Percentiles rank a stretch among this genome's conserved stretches.
Conservation (phyloP, 2,113 vertebrate species). For the Dicrurus megarhynchus region DNA sequence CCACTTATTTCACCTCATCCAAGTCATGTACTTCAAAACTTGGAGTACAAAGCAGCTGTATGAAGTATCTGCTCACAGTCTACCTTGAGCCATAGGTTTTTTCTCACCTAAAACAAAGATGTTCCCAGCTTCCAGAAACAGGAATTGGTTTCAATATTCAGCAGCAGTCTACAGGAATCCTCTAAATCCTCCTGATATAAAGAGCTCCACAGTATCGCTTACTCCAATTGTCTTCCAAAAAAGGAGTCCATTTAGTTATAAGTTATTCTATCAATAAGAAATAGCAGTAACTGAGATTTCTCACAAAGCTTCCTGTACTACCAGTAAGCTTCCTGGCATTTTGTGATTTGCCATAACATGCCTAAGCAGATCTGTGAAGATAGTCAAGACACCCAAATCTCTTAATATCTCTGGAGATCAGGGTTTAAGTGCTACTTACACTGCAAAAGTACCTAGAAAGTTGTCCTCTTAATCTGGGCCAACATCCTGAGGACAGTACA, state of each 20-base stretch:
- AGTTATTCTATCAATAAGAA: not conserved
- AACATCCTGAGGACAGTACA: not conserved
- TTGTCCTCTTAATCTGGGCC: slow-evolving; percentile 30
- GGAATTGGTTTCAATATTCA: not conserved
- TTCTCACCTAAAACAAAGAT: not conserved
- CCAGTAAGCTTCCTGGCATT: slow-evolving; percentile 23
- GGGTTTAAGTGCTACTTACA: slow-evolving; percentile 32
- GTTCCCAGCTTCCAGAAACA: not conserved
- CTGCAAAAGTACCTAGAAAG: slow-evolving; percentile 39
- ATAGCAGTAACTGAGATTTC: not conserved
- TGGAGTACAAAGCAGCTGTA: not conserved
- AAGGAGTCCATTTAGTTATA: not conserved
- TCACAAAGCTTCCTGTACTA: not conserved
- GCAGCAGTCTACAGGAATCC: not conserved
- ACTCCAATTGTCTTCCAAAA: not conserved
- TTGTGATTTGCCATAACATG: slow-evolving; percentile 18
- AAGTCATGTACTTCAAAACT: not conserved
- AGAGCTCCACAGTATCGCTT: not conserved
- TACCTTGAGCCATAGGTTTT: fast-evolving
- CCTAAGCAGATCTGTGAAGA: slow-evolving; percentile 12
- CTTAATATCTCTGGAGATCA: slow-evolving; percentile 18
- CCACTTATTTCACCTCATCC: not conserved
- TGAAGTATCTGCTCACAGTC: not conserved
- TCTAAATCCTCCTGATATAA: not conserved
- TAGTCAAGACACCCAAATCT: slow-evolving; percentile 3